Conservation (phyloP, 64 coral and sea anemone species). For the Porites australiensis region DNA sequence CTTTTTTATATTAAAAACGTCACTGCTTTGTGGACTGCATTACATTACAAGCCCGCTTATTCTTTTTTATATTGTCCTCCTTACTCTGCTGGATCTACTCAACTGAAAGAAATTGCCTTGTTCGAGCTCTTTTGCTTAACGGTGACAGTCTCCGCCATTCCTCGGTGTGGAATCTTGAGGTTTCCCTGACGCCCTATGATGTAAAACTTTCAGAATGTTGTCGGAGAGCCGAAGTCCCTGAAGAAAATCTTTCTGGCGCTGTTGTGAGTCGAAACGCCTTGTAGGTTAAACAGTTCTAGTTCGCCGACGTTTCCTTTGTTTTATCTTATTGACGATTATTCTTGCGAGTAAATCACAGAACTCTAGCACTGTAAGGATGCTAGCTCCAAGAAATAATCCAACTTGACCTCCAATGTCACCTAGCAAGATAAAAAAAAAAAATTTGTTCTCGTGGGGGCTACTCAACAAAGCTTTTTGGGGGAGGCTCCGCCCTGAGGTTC, state of each 20-base stretch:
- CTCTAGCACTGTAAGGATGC: slow-evolving; percentile 95
- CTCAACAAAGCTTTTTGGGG: too few species aligned
- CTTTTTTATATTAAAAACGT: too few species aligned
- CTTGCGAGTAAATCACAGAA: slow-evolving; percentile 90
- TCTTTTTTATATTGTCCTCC: too few species aligned
- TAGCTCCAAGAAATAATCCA: slow-evolving; percentile 95
- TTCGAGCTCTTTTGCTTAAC: neutral
- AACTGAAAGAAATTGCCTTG: neutral
- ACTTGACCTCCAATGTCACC: slow-evolving; percentile 99
- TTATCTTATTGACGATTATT: slow-evolving; percentile 82
- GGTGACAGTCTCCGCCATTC: neutral
- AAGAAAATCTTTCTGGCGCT: too few species aligned
- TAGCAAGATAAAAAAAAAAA: neutral
- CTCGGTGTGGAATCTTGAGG: neutral
- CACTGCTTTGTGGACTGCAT: too few species aligned
- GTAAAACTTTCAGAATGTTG: too few species aligned
- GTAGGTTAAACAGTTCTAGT: neutral
- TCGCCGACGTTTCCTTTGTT: slow-evolving; percentile 15
- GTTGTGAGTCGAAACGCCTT: neutral
- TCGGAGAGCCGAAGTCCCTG: too few species aligned
- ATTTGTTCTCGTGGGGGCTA: neutral
- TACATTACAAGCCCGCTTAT: too few species aligned
- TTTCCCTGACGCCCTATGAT: neutral
- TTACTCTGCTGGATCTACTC: too few species aligned
- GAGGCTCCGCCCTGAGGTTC: neutral